Percentiles rank a stretch among this genome's conserved stretches.
These are phyloP conservation scores for Taenaris catops DNA, from an alignment of 2,888 invertebrate species.

Conservation along the genomic window DNA sequence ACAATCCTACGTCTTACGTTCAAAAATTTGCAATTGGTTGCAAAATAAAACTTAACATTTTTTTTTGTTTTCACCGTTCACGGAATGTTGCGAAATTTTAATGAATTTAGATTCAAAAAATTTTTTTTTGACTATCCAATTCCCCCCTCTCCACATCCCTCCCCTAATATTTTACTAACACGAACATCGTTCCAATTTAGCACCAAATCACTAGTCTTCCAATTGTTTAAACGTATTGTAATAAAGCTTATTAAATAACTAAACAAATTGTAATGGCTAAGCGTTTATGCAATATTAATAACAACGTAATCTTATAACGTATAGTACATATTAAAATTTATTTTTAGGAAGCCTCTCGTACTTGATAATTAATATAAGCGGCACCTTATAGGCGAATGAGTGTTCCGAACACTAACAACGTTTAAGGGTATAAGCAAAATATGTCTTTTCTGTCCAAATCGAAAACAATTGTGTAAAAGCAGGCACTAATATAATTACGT, in stretches of 20 bases:
- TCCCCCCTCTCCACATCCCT: too few relatives aligned
- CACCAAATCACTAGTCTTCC: conserved; percentile 78
- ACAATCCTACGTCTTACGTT: conserved; percentile 64
- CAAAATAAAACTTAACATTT: conserved; percentile 77
- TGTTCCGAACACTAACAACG: conserved; percentile 59
- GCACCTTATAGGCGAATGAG: conserved; percentile 37
- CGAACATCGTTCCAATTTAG: conserved; percentile 71
- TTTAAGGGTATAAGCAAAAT: conserved; percentile 62
- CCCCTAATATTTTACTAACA: conserved; percentile 36
- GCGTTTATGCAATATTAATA: conserved; percentile 75
- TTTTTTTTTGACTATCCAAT: conserved; percentile 44
- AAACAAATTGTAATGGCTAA: conserved; percentile 70
- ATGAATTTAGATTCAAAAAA: conserved; percentile 46
- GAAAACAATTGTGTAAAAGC: conserved; percentile 65
- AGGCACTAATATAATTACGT: conserved; percentile 74
- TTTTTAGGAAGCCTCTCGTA: conserved; percentile 71
- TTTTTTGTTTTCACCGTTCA: conserved; percentile 38
- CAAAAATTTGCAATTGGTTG: conserved; percentile 63
- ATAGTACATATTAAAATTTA: conserved; percentile 60
- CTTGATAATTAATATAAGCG: conserved; percentile 50
- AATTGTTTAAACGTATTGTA: conserved; percentile 66
- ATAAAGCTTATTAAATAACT: conserved; percentile 72
- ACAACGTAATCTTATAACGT: conserved; percentile 75
- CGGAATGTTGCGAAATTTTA: conserved; percentile 70
- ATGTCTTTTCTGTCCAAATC: conserved; percentile 68